Percentiles rank a stretch among this genome's conserved stretches.
Conservation (phyloP, 2,797 vertebrate species). For the Gila robusta region DNA sequence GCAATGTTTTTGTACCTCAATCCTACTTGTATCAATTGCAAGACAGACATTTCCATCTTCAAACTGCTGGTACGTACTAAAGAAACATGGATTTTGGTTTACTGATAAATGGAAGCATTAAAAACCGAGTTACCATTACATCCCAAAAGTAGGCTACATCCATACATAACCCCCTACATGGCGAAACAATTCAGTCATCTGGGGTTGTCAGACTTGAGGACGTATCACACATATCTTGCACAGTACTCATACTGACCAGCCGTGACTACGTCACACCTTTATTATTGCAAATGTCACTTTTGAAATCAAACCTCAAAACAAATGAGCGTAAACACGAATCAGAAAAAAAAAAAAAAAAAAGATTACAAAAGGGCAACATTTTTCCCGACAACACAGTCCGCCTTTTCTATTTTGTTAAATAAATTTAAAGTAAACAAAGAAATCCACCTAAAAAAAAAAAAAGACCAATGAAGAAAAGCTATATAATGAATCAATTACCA, state of each 20-base stretch:
- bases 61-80: slow-evolving; percentile 39
- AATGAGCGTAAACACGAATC: slow-evolving; percentile 67
- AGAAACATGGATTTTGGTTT: slow-evolving; percentile 45
- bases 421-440: slow-evolving; percentile 77
- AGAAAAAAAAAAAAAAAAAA: slow-evolving; percentile 49
- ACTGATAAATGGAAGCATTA: slow-evolving; percentile 67
- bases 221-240: slow-evolving; percentile 68
- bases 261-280: slow-evolving; percentile 65
- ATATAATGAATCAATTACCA: slow-evolving; percentile 75
- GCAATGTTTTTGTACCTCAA: not conserved
- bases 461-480: slow-evolving; percentile 70
- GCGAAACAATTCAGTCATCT: slow-evolving; percentile 29
- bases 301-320: slow-evolving; percentile 71
- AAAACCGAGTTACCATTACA: slow-evolving; percentile 62
- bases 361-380: not conserved
- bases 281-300: slow-evolving; percentile 88
- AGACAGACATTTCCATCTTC: slow-evolving; percentile 9
- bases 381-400: not conserved
- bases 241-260: slow-evolving; percentile 62
- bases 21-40: not conserved
- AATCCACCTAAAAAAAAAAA: slow-evolving; percentile 71
- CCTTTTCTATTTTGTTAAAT: slow-evolving; percentile 62
- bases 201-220: slow-evolving; percentile 12
- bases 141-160: slow-evolving; percentile 52
- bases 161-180: slow-evolving; percentile 48